Evolutionary conservation across 2,888 invertebrate species (phyloP).

Genomic region (Odontothrips loti): DNA sequence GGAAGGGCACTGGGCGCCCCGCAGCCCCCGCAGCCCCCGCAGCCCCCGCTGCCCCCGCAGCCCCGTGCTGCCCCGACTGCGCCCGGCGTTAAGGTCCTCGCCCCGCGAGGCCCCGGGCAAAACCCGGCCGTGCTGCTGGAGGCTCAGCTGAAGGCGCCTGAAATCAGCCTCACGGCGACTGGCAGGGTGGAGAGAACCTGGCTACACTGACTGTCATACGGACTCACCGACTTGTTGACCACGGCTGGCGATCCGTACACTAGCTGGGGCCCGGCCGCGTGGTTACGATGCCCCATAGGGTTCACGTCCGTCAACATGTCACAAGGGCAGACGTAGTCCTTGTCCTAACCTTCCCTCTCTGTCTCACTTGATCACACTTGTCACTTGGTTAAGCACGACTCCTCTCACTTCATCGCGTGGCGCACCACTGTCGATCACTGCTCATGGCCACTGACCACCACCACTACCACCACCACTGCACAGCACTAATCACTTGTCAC

Average conservation of each 20-base stretch:
- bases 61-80: too few species aligned
- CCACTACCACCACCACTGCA: not conserved
- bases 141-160: too few species aligned
- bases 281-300: conserved; percentile 19
- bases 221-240: conserved; percentile 17
- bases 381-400: not conserved
- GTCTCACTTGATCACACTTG: not conserved
- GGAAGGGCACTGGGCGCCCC: not conserved
- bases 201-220: too few species aligned
- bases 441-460: not conserved
- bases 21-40: not conserved
- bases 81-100: too few species aligned
- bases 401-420: too few species aligned
- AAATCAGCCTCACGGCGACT: too few species aligned
- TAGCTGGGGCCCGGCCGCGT: not conserved
- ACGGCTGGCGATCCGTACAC: not conserved
- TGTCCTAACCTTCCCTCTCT: not conserved
- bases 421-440: too few species aligned
- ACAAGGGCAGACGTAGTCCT: not conserved
- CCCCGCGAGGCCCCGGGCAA: too few species aligned
- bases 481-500: not conserved
- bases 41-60: not conserved
- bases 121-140: too few species aligned
- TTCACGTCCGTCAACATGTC: conserved; percentile 19
- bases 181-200: too few species aligned